These are phyloP conservation scores for Idaea aversata DNA, from an alignment of 2,888 invertebrate genomes.

Conservation along the genomic window DNA sequence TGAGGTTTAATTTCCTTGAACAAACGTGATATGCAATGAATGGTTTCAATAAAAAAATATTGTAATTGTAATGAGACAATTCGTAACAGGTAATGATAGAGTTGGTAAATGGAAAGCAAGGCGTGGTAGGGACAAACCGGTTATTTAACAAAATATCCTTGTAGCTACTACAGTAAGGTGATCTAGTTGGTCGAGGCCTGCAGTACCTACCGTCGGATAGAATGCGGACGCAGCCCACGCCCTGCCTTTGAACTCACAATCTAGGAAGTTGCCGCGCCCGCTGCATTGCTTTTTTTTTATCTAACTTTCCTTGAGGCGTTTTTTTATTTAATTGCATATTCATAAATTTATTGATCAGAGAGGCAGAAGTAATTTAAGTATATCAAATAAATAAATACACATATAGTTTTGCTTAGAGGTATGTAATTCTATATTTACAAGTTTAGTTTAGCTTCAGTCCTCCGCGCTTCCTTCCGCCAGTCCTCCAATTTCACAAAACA, in stretches of 20 bases:
- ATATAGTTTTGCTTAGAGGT: conserved; percentile 23
- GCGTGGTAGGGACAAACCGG: conserved; percentile 65
- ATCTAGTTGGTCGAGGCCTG: conserved; percentile 59
- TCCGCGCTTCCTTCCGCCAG: conserved; percentile 45
- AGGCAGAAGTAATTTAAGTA: not conserved
- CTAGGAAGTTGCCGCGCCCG: conserved; percentile 57
- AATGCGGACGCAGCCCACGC: conserved; percentile 75
- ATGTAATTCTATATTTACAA: conserved; percentile 72
- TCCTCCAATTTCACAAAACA: conserved; percentile 58
- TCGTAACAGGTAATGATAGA: conserved; percentile 48
- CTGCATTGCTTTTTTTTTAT: not conserved
- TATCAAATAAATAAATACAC: conserved; percentile 21
- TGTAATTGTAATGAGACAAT: not conserved
- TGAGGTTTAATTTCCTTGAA: too few species aligned
- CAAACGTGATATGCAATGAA: not conserved
- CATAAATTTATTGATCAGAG: not conserved
- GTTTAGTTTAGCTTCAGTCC: conserved; percentile 56
- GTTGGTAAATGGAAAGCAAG: conserved; percentile 71
- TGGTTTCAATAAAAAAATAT: not conserved
- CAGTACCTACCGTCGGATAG: conserved; percentile 49
- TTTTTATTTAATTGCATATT: not conserved
- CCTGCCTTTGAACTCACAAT: conserved; percentile 46
- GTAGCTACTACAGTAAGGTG: conserved; percentile 65
- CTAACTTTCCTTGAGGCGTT: not conserved
- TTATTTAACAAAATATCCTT: conserved; percentile 67